These are phyloP conservation scores for Tholera decimalis DNA, from an alignment of 2,888 invertebrate species.

Conservation along the genomic window DNA sequence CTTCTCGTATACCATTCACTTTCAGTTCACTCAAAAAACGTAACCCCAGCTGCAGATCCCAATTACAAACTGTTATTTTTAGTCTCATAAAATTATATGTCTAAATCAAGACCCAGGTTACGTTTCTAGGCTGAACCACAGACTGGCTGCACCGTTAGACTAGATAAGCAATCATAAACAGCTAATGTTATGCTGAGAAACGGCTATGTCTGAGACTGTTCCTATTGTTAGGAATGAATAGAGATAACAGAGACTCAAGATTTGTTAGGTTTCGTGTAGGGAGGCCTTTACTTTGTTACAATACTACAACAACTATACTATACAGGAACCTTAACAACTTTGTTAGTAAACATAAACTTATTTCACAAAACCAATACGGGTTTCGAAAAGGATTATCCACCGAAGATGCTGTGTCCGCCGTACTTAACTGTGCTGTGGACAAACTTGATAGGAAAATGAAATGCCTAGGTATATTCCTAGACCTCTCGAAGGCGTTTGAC, in stretches of 20 bases:
- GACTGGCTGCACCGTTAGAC: constrained; percentile 61
- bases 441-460: no score
- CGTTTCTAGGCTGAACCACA: constrained; percentile 61
- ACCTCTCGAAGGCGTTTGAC: no score
- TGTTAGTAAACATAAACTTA: no score
- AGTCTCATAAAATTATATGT: constrained; percentile 57
- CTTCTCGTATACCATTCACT: background rate
- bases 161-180: constrained; percentile 68
- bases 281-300: constrained; percentile 58
- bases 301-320: no score
- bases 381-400: no score
- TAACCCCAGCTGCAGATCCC: background rate
- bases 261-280: constrained; percentile 58
- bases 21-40: constrained; percentile 1
- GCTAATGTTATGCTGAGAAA: constrained; percentile 67
- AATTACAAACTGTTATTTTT: constrained; percentile 28
- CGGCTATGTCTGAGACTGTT: constrained; percentile 60
- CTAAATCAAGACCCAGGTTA: constrained; percentile 59
- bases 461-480: no score
- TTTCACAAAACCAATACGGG: no score
- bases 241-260: constrained; percentile 57
- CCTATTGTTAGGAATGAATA: constrained; percentile 62
- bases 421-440: no score
- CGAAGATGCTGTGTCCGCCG: no score
- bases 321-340: no score